Conservation (phyloP, 2,888 invertebrate species). For the Dysmachus trigonus region DNA sequence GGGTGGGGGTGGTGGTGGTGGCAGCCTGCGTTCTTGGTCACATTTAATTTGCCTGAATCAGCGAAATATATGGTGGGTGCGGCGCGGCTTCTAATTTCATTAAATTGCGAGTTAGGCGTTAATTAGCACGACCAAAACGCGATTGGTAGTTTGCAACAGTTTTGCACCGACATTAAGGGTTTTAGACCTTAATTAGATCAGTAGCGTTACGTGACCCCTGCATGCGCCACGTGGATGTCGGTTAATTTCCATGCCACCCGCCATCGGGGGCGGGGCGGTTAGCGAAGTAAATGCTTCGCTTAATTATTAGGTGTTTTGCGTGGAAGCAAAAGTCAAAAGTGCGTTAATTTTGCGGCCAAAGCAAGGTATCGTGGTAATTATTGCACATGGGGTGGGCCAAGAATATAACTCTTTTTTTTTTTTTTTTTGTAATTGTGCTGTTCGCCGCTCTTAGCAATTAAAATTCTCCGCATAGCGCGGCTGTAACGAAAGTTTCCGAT, state of each 20-base stretch:
- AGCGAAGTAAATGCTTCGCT: neutral
- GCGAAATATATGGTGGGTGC: slow-evolving; percentile 22
- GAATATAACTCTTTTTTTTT: neutral
- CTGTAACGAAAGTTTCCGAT: neutral
- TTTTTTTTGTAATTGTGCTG: neutral
- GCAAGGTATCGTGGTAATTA: neutral
- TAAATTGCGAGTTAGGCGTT: slow-evolving; percentile 18
- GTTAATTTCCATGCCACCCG: neutral
- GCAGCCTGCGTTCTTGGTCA: neutral
- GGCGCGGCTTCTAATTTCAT: slow-evolving; percentile 5
- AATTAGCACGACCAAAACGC: slow-evolving; percentile 1
- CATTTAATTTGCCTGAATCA: slow-evolving; percentile 23
- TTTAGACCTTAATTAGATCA: slow-evolving; percentile 12
- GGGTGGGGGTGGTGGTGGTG: neutral
- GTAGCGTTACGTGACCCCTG: neutral
- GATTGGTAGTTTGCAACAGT: slow-evolving; percentile 18
- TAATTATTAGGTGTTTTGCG: neutral
- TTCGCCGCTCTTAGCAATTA: neutral
- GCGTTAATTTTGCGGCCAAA: neutral
- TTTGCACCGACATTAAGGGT: slow-evolving; percentile 20
- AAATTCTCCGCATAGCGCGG: neutral
- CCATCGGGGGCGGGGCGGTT: neutral
- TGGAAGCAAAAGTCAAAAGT: neutral
- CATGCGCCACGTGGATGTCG: neutral
- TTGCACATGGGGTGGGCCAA: neutral